These are phyloP conservation scores for Oxystoma pomonae DNA, from an alignment of 2,888 invertebrate species.

Conservation along the genomic window DNA sequence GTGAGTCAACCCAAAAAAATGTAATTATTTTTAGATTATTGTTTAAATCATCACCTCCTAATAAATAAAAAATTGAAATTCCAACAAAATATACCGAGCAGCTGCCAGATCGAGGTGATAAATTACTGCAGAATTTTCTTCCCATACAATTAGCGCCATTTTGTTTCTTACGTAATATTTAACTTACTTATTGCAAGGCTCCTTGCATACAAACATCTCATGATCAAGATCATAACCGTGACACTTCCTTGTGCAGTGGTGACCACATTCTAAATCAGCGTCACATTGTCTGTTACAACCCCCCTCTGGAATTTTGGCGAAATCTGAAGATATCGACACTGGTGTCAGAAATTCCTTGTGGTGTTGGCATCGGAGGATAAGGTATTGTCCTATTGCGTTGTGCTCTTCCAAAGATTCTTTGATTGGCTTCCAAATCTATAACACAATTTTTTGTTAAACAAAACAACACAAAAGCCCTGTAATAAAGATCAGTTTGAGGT, in stretches of 20 bases:
- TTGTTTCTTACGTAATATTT: too few relatives aligned
- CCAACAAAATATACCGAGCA: not conserved
- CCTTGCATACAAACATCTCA: conserved; percentile 45
- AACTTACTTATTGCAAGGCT: too few relatives aligned
- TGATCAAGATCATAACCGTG: conserved; percentile 57
- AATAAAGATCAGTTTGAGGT: too few relatives aligned
- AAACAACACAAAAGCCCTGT: too few relatives aligned
- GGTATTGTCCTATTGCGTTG: conserved; percentile 52
- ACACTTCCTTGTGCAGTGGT: conserved; percentile 57
- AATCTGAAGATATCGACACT: conserved; percentile 43
- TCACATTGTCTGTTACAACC: conserved; percentile 58
- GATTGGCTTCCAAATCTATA: conserved; percentile 55
- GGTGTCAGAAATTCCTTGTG: conserved; percentile 43
- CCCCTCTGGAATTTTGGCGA: conserved; percentile 53
- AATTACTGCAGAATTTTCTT: too few relatives aligned
- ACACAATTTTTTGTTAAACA: too few relatives aligned
- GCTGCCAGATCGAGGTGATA: not conserved
- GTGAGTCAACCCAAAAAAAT: too few relatives aligned
- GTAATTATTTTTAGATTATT: too few relatives aligned
- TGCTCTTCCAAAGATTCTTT: conserved; percentile 48
- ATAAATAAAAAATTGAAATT: too few relatives aligned
- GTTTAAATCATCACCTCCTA: too few relatives aligned
- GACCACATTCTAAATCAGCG: conserved; percentile 51
- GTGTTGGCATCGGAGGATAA: conserved; percentile 53
- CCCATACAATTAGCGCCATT: too few relatives aligned